A percentile compares a stretch with the other conserved stretches of the same genome.
Conservation (phyloP, 37 sponge, comb jelly and placozoan species). For the Eunapius fragilis region DNA sequence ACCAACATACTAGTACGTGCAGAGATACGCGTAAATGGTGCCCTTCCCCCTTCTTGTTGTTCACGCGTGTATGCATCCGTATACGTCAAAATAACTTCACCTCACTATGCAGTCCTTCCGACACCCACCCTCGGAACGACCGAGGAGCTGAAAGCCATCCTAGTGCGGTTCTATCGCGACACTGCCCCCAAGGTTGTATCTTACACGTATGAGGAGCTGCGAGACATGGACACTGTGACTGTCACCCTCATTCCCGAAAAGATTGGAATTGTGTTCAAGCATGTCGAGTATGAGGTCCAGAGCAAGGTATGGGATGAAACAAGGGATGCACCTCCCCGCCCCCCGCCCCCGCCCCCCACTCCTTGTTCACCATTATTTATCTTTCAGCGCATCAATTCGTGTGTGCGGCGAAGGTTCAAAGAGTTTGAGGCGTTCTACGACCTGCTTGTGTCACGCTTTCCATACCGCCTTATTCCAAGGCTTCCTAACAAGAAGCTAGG, state of each 20-base stretch:
- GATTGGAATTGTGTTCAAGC: conserved; percentile 87
- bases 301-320: conserved; percentile 43
- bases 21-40: too few relatives aligned
- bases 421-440: conserved; percentile 92
- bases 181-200: conserved; percentile 43
- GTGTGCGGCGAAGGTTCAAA: conserved; percentile 76
- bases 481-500: conserved; percentile 91
- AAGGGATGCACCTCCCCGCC: not conserved
- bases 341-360: not conserved
- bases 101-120: conserved; percentile 58
- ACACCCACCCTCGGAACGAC: conserved; percentile 58
- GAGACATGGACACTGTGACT: conserved; percentile 66
- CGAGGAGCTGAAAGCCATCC: conserved; percentile 16
- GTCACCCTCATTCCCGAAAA: conserved; percentile 80
- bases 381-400: conserved; percentile 36
- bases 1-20: not conserved
- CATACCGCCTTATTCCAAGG: conserved; percentile 82
- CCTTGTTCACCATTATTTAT: not conserved
- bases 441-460: conserved; percentile 73
- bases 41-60: too few relatives aligned
- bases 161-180: conserved; percentile 16
- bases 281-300: conserved; percentile 76
- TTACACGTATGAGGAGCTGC: conserved; percentile 81
- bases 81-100: not conserved
- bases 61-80: too few relatives aligned